A percentile compares a stretch with the other conserved stretches of the same genome.
Evolutionary conservation across 2,113 vertebrate species (phyloP).

Genomic region (Daubentonia madagascariensis): DNA sequence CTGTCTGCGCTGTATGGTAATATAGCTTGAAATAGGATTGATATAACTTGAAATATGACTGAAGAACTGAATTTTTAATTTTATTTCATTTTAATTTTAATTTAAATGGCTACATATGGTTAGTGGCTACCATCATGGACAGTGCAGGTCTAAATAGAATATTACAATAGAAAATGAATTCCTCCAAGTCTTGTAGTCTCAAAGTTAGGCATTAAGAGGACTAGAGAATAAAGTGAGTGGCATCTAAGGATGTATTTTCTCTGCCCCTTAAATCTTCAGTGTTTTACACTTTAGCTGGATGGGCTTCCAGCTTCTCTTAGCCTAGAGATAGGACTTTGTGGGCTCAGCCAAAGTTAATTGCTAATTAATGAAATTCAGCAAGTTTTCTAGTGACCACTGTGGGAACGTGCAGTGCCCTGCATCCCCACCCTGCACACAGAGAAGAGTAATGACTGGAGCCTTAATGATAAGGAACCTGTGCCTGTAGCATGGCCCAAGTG

Average conservation of each 20-base stretch:
- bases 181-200: background rate
- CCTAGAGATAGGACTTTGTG: background rate
- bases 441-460: background rate
- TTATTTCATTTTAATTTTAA: background rate
- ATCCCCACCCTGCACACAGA: background rate
- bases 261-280: background rate
- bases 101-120: background rate
- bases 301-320: background rate
- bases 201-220: background rate
- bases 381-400: background rate
- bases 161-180: background rate
- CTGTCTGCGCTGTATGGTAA: background rate
- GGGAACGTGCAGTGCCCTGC: background rate
- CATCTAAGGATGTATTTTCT: background rate
- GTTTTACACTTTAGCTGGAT: background rate
- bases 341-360: background rate
- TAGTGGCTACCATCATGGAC: background rate
- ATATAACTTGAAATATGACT: background rate
- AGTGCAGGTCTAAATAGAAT: background rate
- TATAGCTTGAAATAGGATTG: background rate
- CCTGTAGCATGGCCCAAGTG: background rate
- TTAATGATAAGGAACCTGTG: background rate
- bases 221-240: background rate
- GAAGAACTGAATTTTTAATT: background rate
- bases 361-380: background rate